These are phyloP conservation scores for Ataeniobius toweri DNA, from an alignment of 2,797 vertebrate genomes.

Conservation along the genomic window DNA sequence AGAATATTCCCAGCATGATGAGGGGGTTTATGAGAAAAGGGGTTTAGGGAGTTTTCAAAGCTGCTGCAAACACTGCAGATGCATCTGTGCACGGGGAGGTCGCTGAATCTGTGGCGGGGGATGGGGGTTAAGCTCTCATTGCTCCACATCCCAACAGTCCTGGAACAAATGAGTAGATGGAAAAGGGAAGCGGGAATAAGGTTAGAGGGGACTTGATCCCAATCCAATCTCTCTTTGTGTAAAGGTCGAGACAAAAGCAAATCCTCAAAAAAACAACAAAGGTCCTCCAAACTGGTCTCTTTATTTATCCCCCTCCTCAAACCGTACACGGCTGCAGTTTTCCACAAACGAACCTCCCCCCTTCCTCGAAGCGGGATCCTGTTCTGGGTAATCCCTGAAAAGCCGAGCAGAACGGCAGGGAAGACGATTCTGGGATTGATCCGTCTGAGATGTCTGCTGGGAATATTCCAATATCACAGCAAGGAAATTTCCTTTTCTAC, in stretches of 20 bases:
- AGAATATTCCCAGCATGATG: constrained; percentile 53
- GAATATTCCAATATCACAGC: constrained; percentile 7
- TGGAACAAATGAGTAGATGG: constrained; percentile 25
- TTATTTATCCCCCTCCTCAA: constrained; percentile 2
- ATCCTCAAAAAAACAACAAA: constrained; percentile 66
- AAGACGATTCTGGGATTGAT: constrained; percentile 21
- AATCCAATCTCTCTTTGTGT: constrained; percentile 47
- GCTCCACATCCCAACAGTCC: constrained; percentile 70
- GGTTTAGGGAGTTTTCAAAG: constrained; percentile 33
- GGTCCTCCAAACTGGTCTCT: constrained; percentile 18
- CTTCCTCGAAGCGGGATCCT: constrained; percentile 7
- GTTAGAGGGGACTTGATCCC: constrained; percentile 49
- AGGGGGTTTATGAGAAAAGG: constrained; percentile 36
- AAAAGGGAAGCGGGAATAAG: constrained; percentile 19
- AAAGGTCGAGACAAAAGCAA: constrained; percentile 38
- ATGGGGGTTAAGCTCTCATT: constrained; percentile 70
- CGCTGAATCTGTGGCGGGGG: constrained; percentile 14
- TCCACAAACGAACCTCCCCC: not conserved
- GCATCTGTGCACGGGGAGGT: not conserved
- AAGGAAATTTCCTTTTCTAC: not conserved
- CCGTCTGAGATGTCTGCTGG: constrained; percentile 1
- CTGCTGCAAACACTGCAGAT: constrained; percentile 20
- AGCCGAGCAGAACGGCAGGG: constrained; percentile 19
- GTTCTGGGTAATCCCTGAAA: constrained; percentile 46
- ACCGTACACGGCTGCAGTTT: constrained; percentile 3